phyloP scores from a whole-genome alignment of 2,888 invertebrate species.

The Macrostomum cliftonense region DNA sequence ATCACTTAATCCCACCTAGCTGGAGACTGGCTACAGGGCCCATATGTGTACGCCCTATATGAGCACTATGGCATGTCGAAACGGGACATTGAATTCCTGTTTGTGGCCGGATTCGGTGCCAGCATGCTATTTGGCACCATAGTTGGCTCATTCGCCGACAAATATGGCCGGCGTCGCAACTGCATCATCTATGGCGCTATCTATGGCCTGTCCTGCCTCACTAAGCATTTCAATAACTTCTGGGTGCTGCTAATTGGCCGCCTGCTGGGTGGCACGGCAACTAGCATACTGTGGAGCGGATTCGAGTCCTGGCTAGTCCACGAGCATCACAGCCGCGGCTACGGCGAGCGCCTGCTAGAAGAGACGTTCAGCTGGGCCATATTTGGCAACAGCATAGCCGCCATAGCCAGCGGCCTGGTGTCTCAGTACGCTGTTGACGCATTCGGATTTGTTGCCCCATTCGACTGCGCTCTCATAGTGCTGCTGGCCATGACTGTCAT shows the following conservation, averaged over 20 bases:
- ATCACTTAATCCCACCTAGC: slow-evolving; percentile 30
- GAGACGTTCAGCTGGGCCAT: slow-evolving; percentile 39
- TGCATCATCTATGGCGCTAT: slow-evolving; percentile 41
- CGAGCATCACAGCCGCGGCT: slow-evolving; percentile 40
- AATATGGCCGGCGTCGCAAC: slow-evolving; percentile 40
- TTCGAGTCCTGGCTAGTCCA: slow-evolving; percentile 42
- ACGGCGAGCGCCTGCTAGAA: slow-evolving; percentile 34
- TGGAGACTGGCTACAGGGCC: slow-evolving; percentile 43
- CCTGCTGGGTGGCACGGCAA: slow-evolving; percentile 41
- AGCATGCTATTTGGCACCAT: slow-evolving; percentile 41
- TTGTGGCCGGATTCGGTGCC: slow-evolving; percentile 43
- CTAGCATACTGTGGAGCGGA: slow-evolving; percentile 41
- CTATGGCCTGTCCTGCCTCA: slow-evolving; percentile 40
- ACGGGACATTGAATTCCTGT: slow-evolving; percentile 39
- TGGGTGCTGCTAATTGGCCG: slow-evolving; percentile 38
- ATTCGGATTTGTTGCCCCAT: slow-evolving; percentile 28
- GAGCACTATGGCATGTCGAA: slow-evolving; percentile 40
- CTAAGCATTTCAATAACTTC: slow-evolving; percentile 42
- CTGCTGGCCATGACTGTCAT: slow-evolving; percentile 25
- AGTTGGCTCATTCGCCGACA: slow-evolving; percentile 41
- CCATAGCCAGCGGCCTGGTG: slow-evolving; percentile 39
- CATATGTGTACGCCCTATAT: slow-evolving; percentile 42
- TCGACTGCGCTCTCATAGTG: slow-evolving; percentile 28
- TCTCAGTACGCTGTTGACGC: slow-evolving; percentile 35
- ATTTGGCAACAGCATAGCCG: slow-evolving; percentile 41